Evolutionary conservation across 1,140 invertebrate species (phyloP).

Genomic region (Hypothenemus hampei): DNA sequence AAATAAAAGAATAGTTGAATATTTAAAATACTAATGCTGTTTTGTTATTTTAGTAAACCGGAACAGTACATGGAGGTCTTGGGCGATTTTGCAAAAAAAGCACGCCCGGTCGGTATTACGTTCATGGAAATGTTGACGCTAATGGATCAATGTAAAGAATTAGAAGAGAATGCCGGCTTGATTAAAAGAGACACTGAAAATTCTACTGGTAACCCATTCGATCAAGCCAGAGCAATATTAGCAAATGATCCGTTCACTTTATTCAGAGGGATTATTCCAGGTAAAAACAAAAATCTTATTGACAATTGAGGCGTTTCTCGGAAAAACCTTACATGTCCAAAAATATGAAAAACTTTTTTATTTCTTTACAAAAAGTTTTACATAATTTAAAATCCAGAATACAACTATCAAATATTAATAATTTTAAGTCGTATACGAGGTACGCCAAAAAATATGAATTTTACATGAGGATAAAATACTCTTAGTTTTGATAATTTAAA

Average conservation of each 20-base stretch:
- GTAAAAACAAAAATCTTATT: no score
- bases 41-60: slow-evolving; percentile 60
- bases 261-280: slow-evolving; percentile 70
- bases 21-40: background rate
- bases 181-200: slow-evolving; percentile 19
- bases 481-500: no score
- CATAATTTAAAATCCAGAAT: no score
- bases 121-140: slow-evolving; percentile 67
- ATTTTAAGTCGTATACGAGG: no score
- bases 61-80: slow-evolving; percentile 58
- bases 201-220: slow-evolving; percentile 33
- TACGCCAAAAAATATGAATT: no score
- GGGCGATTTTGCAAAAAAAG: slow-evolving; percentile 52
- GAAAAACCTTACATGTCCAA: no score
- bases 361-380: no score
- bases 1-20: background rate
- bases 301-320: no score
- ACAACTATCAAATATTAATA: no score
- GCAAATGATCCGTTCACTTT: slow-evolving; percentile 61
- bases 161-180: slow-evolving; percentile 39
- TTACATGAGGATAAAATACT: no score
- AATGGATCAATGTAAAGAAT: slow-evolving; percentile 68
- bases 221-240: slow-evolving; percentile 46
- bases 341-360: no score
- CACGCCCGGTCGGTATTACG: slow-evolving; percentile 56